Evolutionary conservation across 2,888 invertebrate genomes (phyloP), one percentile per base, ranked within the genome.

Genomic region (Papilio demoleus): DNA sequence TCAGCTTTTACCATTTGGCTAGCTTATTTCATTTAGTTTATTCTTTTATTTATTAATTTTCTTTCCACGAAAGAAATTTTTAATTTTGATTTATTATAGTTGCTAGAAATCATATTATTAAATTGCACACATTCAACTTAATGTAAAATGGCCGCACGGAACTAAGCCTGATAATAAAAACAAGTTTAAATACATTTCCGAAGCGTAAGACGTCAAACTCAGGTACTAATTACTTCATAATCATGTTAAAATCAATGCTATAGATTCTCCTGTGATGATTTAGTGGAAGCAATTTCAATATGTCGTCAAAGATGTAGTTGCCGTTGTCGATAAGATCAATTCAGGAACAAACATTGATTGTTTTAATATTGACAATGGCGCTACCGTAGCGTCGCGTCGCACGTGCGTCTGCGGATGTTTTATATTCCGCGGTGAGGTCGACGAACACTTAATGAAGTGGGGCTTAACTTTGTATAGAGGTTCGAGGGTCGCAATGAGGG

Each of bases 391-490:
- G 36, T 9, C 24, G 12, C 34, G 17, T 36, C 22, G 64, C 64
- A 38, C 24, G 60, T 60, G 38, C 38, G 60, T 24, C 22, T 24
- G 60, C 40, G 27, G 17, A 58, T 42, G 40, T 65, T 56, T 45
- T 42, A 65, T 56, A 45, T 40, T 38, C 22, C 19, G 19, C 34
- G 17, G 31, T 42, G 42, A 67, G 62, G 53, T 67, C 40, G 62
- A 62, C 56, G 56, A 56, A 62, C 62, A 56, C 62, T 62, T 56
- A 62, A 67, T 67, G 56, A 62, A 67, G 62, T 56, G 62, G 42
- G 22, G 61, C 61, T 62, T 56, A 62, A 67, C 60, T 47, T 61
- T 40, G 50, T 61, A 22, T 61, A 61, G 40, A 40, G 67, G 67
- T 61, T 67, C 60, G 53, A 61, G 61, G 60, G 67, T 61, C 27